phyloP scores from a whole-genome alignment of 2,113 vertebrate species.

The Saguinus imperator region DNA sequence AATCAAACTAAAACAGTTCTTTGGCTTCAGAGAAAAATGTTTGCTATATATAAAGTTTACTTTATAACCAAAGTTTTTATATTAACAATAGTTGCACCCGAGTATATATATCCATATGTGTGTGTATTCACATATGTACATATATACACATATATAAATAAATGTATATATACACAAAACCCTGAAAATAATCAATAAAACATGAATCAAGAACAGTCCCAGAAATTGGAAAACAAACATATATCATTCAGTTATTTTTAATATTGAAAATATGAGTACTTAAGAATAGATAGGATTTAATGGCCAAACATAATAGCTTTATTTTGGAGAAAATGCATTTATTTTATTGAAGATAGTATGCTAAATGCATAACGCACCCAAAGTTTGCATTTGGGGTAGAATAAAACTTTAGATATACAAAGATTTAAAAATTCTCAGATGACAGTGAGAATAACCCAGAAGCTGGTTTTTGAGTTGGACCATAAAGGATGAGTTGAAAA shows the following conservation, averaged over 20 bases:
- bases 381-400: background rate
- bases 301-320: background rate
- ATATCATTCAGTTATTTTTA: background rate
- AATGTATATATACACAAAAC: background rate
- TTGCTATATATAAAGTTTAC: background rate
- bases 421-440: background rate
- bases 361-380: background rate
- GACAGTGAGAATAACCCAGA: background rate
- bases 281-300: conserved; percentile 12
- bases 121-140: background rate
- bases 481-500: background rate
- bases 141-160: background rate
- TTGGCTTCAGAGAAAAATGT: conserved; percentile 31
- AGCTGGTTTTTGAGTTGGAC: background rate
- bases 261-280: background rate
- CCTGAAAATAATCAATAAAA: conserved; percentile 58
- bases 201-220: conserved; percentile 31
- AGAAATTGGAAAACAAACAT: conserved; percentile 47
- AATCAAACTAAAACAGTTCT: conserved; percentile 41
- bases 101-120: background rate
- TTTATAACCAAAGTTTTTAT: conserved; percentile 8
- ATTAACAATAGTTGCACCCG: conserved; percentile 15
- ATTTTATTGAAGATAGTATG: background rate
- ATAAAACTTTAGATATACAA: background rate
- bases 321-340: conserved; percentile 7